Conservation (phyloP, 2,113 vertebrate genomes). For the Mus pahari region DNA sequence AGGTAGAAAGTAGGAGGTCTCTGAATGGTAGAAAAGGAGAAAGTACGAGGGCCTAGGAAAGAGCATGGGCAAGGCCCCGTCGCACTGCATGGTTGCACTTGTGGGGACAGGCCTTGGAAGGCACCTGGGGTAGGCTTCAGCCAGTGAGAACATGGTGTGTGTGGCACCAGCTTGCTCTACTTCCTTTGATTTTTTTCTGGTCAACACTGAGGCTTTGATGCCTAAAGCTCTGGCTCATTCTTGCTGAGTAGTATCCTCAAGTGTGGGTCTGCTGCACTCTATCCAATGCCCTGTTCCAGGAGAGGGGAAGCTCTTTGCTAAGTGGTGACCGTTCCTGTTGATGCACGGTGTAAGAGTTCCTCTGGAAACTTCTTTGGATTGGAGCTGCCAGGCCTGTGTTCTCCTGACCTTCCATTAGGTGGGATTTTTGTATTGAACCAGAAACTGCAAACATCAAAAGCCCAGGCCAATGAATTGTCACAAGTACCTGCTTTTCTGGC, state of each 20-base stretch:
- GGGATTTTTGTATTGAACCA: conserved; percentile 12
- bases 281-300: not conserved
- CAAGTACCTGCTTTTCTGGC: not conserved
- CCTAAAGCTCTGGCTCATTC: not conserved
- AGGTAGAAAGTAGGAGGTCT: not conserved
- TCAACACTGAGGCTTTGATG: not conserved
- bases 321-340: not conserved
- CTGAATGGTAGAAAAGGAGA: not conserved
- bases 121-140: not conserved
- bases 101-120: not conserved
- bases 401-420: not conserved
- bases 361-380: not conserved
- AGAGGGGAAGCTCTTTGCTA: not conserved
- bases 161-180: not conserved
- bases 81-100: not conserved
- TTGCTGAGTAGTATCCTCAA: not conserved
- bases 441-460: not conserved
- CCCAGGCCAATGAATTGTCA: not conserved
- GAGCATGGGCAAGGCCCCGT: not conserved
- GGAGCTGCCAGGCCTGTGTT: not conserved
- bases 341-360: not conserved
- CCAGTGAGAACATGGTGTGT: not conserved
- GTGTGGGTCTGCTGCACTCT: not conserved
- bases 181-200: not conserved
- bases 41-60: not conserved